These are phyloP conservation scores for Drosophila siamana DNA, from an alignment of 2,888 invertebrate genomes.

Conservation along the genomic window DNA sequence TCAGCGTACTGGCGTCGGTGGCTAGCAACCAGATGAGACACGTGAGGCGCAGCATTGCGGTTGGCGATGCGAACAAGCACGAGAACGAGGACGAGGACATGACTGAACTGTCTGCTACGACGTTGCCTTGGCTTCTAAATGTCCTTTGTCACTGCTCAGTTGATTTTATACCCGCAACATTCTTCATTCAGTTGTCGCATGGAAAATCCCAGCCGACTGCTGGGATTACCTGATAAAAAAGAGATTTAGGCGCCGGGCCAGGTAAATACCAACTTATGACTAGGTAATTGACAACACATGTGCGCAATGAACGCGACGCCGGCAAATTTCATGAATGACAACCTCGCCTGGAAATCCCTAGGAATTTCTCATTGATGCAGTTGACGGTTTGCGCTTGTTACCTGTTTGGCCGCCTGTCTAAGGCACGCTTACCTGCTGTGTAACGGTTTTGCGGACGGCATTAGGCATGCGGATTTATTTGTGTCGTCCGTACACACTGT, in stretches of 20 bases:
- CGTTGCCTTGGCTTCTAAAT: constrained; percentile 56
- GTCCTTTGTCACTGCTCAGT: neutral
- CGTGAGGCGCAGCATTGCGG: neutral
- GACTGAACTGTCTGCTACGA: constrained; percentile 27
- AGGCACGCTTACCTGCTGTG: neutral
- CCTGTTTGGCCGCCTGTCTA: constrained; percentile 10
- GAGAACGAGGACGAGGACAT: neutral
- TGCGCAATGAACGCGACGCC: constrained; percentile 30
- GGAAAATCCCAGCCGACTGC: constrained; percentile 52
- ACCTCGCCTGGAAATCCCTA: constrained; percentile 60
- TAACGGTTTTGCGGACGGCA: constrained; percentile 9
- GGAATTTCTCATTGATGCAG: constrained; percentile 67
- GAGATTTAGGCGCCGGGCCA: constrained; percentile 1
- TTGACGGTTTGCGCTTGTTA: constrained; percentile 8
- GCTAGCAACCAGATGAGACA: constrained; percentile 21
- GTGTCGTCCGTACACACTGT: constrained; percentile 27
- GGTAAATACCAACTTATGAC: neutral
- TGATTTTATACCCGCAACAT: constrained; percentile 57
- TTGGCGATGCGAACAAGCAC: neutral
- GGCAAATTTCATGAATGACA: constrained; percentile 61
- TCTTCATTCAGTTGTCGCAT: constrained; percentile 59
- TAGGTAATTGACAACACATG: constrained; percentile 72
- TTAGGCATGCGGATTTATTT: constrained; percentile 10
- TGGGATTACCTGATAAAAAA: constrained; percentile 13
- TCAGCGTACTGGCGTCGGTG: constrained; percentile 43